Evolutionary conservation across 2,797 vertebrate genomes (phyloP).

Genomic region (Agapornis canus): DNA sequence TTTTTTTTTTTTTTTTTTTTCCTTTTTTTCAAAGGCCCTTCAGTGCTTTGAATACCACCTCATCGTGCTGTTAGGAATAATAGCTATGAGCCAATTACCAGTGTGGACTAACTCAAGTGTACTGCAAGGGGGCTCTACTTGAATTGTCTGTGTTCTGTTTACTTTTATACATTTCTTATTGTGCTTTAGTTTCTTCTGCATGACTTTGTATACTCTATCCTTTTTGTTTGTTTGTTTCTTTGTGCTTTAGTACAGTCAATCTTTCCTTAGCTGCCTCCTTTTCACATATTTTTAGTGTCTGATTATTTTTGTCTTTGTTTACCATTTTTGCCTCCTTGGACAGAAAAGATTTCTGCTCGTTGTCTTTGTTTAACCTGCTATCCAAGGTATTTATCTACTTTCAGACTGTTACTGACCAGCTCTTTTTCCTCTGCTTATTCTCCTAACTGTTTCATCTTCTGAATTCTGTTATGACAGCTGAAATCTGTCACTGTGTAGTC

Average conservation of each 20-base stretch:
- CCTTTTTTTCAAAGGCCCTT: slow-evolving; percentile 24
- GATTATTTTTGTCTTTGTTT: neutral
- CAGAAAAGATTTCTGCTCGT: neutral
- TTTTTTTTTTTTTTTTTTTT: neutral
- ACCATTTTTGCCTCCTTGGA: neutral
- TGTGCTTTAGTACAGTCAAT: neutral
- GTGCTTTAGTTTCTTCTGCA: neutral
- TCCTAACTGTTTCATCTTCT: slow-evolving; percentile 23
- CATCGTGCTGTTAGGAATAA: slow-evolving; percentile 52
- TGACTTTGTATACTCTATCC: neutral
- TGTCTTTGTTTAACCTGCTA: slow-evolving; percentile 24
- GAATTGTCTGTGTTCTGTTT: slow-evolving; percentile 25
- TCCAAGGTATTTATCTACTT: neutral
- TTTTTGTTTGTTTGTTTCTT: neutral
- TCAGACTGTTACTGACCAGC: slow-evolving; percentile 18
- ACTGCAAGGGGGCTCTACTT: neutral
- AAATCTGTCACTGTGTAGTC: neutral
- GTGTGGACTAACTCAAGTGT: slow-evolving; percentile 13
- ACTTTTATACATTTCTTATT: slow-evolving; percentile 7
- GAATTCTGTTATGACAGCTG: slow-evolving; percentile 17
- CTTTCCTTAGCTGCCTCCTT: neutral
- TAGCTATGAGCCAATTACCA: slow-evolving; percentile 37
- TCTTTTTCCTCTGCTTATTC: slow-evolving; percentile 12
- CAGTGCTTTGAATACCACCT: slow-evolving; percentile 50
- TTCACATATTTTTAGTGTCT: neutral